A percentile compares a stretch with the other conserved stretches of the same genome.
Evolutionary conservation across 2,888 invertebrate genomes (phyloP).

Genomic region (Phaonia tiefii): DNA sequence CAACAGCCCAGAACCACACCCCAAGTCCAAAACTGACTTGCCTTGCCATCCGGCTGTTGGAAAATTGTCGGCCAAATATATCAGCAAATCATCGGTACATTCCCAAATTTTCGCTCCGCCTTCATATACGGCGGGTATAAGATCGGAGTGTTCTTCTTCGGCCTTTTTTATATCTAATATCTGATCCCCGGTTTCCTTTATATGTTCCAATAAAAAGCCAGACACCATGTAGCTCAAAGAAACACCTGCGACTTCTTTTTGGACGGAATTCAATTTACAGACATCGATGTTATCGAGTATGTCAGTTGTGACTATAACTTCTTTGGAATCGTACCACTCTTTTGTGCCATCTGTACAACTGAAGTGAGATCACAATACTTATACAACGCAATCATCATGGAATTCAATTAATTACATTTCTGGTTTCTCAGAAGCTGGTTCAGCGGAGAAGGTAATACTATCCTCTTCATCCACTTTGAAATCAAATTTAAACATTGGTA

Average conservation of each 20-base stretch:
- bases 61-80: conserved; percentile 83
- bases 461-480: conserved; percentile 73
- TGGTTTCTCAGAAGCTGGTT: not conserved
- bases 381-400: not conserved
- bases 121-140: conserved; percentile 89
- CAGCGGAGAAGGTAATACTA: conserved; percentile 36
- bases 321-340: conserved; percentile 74
- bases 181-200: conserved; percentile 68
- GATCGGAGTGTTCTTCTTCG: conserved; percentile 87
- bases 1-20: conserved; percentile 94
- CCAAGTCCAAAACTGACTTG: conserved; percentile 90
- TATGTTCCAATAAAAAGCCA: conserved; percentile 74
- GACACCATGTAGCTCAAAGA: conserved; percentile 72
- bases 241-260: conserved; percentile 67
- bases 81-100: conserved; percentile 90
- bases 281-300: conserved; percentile 72
- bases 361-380: not conserved
- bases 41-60: conserved; percentile 78
- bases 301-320: conserved; percentile 68
- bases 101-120: conserved; percentile 98
- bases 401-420: conserved; percentile 21
- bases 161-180: conserved; percentile 80
- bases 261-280: conserved; percentile 74
- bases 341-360: conserved; percentile 26
- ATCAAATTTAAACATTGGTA: conserved; percentile 78